Percentiles rank a stretch among this genome's conserved stretches.
Conservation (phyloP, 2,888 invertebrate genomes). For the Tetranychus truncatus region DNA sequence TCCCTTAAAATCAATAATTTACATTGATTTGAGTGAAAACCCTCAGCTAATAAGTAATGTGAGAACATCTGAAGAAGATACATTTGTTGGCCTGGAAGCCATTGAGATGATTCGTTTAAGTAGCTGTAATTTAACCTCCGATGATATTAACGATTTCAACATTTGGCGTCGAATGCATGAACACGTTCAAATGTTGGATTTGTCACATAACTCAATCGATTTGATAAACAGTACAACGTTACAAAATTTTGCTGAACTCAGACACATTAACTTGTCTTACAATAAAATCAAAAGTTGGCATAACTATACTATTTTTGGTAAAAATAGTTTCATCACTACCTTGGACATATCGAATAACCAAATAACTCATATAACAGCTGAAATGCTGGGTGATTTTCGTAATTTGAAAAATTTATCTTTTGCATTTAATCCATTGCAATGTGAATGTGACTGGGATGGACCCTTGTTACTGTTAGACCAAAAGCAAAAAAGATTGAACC, state of each 20-base stretch:
- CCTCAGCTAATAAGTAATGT: conserved; percentile 14
- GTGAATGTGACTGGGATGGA: conserved; percentile 19
- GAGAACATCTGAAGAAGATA: conserved; percentile 20
- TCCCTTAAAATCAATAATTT: conserved; percentile 17
- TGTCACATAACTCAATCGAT: conserved; percentile 17
- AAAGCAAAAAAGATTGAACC: conserved; percentile 5
- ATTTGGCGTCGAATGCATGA: conserved; percentile 19
- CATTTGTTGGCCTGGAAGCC: conserved; percentile 19
- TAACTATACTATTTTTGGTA: conserved; percentile 15
- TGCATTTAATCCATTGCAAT: conserved; percentile 18
- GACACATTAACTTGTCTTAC: conserved; percentile 18
- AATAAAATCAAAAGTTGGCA: conserved; percentile 20
- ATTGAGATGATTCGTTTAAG: conserved; percentile 18
- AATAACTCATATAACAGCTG: conserved; percentile 12
- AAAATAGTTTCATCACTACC: conserved; percentile 17
- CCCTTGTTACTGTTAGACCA: conserved; percentile 10
- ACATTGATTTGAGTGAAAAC: conserved; percentile 22
- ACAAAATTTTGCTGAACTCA: conserved; percentile 17
- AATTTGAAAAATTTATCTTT: conserved; percentile 18
- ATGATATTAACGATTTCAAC: conserved; percentile 15
- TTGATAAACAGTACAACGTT: conserved; percentile 14
- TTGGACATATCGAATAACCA: conserved; percentile 16
- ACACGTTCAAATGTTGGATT: conserved; percentile 18
- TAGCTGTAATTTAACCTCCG: conserved; percentile 13
- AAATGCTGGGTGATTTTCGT: conserved; percentile 19